Evolutionary conservation across 2,888 invertebrate species (phyloP).

Genomic region (Parapristionchus giblindavisi): DNA sequence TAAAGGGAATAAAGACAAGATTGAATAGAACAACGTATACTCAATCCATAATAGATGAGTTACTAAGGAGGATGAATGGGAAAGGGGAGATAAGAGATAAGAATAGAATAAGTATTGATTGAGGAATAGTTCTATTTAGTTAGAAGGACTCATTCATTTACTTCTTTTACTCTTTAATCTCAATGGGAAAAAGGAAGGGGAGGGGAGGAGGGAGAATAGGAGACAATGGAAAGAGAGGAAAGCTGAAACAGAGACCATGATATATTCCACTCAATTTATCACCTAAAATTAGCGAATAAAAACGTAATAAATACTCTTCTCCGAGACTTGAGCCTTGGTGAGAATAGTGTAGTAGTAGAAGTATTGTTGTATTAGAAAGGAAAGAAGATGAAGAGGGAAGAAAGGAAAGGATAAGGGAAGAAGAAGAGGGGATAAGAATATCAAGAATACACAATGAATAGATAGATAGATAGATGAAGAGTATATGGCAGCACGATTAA

Average conservation of each 20-base stretch:
- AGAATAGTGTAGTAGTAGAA: conserved; percentile 28
- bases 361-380: conserved; percentile 6
- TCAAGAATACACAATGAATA: neutral
- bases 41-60: conserved; percentile 27
- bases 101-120: conserved; percentile 4
- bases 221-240: conserved; percentile 24
- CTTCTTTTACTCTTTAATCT: neutral
- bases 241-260: conserved; percentile 45
- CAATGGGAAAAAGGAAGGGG: neutral
- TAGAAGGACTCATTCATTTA: neutral
- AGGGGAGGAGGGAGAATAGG: neutral
- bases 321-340: conserved; percentile 37
- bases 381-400: neutral
- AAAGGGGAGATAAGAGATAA: conserved; percentile 17
- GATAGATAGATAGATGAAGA: no score
- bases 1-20: no score
- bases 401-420: conserved; percentile 5
- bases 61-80: conserved; percentile 20
- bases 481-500: neutral
- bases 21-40: no score
- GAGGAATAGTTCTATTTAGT: neutral
- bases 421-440: conserved; percentile 2
- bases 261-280: conserved; percentile 45
- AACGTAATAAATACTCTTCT: conserved; percentile 40
- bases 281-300: conserved; percentile 41